These are phyloP conservation scores for Microctonus hyperodae DNA, from an alignment of 2,888 invertebrate species.

Conservation along the genomic window DNA sequence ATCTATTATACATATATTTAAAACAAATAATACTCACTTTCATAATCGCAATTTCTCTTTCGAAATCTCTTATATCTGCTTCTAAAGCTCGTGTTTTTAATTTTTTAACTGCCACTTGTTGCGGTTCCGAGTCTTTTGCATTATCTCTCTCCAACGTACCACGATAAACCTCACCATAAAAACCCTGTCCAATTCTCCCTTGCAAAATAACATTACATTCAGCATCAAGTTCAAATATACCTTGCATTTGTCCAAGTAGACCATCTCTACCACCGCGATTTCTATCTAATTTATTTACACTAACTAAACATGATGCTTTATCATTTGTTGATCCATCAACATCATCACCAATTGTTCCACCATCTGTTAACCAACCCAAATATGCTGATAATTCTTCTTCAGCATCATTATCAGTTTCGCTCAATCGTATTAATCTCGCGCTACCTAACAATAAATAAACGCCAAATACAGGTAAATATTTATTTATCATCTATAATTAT, in stretches of 20 bases:
- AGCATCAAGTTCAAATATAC: constrained; percentile 67
- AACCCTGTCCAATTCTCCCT: constrained; percentile 76
- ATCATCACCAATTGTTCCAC: constrained; percentile 36
- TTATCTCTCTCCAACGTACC: constrained; percentile 73
- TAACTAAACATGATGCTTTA: constrained; percentile 25
- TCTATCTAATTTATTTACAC: constrained; percentile 27
- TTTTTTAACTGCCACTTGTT: constrained; percentile 74
- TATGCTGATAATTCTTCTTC: constrained; percentile 50
- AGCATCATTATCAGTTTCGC: constrained; percentile 43
- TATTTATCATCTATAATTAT: neutral
- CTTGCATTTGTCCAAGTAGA: constrained; percentile 62
- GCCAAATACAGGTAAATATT: constrained; percentile 14
- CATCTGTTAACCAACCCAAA: constrained; percentile 49
- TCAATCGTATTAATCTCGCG: constrained; percentile 38
- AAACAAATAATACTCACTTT: constrained; percentile 70
- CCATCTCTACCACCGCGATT: constrained; percentile 39
- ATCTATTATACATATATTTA: neutral
- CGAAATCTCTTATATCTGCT: constrained; percentile 74
- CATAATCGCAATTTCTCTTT: constrained; percentile 88
- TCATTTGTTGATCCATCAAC: constrained; percentile 17
- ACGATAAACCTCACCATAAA: constrained; percentile 85
- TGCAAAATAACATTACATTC: constrained; percentile 70
- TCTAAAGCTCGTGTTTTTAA: constrained; percentile 67
- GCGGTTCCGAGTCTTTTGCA: constrained; percentile 64
- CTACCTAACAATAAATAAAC: constrained; percentile 35